These are phyloP conservation scores for Odontomachus brunneus DNA, from an alignment of 1,140 invertebrate genomes.

Conservation along the genomic window DNA sequence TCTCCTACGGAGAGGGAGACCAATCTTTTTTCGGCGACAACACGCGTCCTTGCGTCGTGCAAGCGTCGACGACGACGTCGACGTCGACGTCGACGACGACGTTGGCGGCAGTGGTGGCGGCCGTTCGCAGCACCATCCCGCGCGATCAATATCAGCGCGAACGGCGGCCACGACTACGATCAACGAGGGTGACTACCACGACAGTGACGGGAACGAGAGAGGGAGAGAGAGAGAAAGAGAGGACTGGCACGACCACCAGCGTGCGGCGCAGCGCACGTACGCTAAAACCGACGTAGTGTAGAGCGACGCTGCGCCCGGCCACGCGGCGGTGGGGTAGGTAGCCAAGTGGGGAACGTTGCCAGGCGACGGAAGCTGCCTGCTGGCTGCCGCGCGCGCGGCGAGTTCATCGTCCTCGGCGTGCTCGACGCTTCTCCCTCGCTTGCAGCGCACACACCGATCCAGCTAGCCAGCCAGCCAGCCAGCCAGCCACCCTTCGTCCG, in stretches of 20 bases:
- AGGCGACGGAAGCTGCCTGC: slow-evolving; percentile 83
- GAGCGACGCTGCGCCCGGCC: slow-evolving; percentile 29
- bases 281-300: slow-evolving; percentile 1
- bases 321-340: not conserved
- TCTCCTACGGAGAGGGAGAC: not conserved
- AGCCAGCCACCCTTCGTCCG: slow-evolving; percentile 47
- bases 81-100: slow-evolving; percentile 18
- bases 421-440: slow-evolving; percentile 57
- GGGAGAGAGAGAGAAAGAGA: slow-evolving; percentile 33
- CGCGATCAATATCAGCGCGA: slow-evolving; percentile 70
- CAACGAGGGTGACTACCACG: slow-evolving; percentile 63
- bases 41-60: slow-evolving; percentile 24
- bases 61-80: slow-evolving; percentile 19
- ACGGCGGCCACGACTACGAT: slow-evolving; percentile 68
- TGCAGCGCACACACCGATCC: slow-evolving; percentile 19
- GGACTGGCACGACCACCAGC: slow-evolving; percentile 7
- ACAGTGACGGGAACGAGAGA: slow-evolving; percentile 62
- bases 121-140: slow-evolving; percentile 58
- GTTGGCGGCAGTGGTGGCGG: slow-evolving; percentile 29
- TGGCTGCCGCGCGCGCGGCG: slow-evolving; percentile 64
- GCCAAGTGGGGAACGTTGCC: slow-evolving; percentile 76
- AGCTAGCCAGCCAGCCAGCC: slow-evolving; percentile 7
- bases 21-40: slow-evolving; percentile 18
- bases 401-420: slow-evolving; percentile 79
- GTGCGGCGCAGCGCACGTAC: not conserved